Conservation (phyloP, 2,888 invertebrate genomes). For the Pecten maximus region DNA sequence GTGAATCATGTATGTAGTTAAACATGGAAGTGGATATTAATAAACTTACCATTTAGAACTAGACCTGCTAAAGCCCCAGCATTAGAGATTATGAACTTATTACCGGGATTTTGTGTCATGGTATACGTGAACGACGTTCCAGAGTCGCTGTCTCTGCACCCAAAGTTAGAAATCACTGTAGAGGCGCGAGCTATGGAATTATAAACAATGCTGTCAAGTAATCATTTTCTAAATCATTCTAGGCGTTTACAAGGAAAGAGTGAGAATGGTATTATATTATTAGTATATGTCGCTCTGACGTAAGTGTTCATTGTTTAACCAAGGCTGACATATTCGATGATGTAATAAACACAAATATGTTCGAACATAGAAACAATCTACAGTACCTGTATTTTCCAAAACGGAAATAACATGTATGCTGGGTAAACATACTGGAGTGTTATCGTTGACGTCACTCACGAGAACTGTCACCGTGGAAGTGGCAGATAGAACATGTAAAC, state of each 20-base stretch:
- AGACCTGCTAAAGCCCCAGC: background rate
- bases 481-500: conserved; percentile 61
- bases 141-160: background rate
- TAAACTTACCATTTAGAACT: background rate
- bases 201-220: too few relatives aligned
- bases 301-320: too few relatives aligned
- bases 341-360: too few relatives aligned
- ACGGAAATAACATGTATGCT: background rate
- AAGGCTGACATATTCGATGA: too few relatives aligned
- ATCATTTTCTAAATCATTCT: too few relatives aligned
- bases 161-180: background rate
- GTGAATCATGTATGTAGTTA: too few relatives aligned
- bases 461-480: conserved; percentile 60
- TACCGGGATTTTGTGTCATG: background rate
- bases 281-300: too few relatives aligned
- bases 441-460: conserved; percentile 72
- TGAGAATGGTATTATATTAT: too few relatives aligned
- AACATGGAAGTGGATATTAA: background rate
- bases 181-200: background rate
- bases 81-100: background rate
- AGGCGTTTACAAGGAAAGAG: too few relatives aligned
- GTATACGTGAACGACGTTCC: background rate
- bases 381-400: conserved; percentile 6
- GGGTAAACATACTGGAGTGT: conserved; percentile 59
- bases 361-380: too few relatives aligned